Evolutionary conservation across 2,888 invertebrate species (phyloP).

Genomic region (Morinoia aosen): DNA sequence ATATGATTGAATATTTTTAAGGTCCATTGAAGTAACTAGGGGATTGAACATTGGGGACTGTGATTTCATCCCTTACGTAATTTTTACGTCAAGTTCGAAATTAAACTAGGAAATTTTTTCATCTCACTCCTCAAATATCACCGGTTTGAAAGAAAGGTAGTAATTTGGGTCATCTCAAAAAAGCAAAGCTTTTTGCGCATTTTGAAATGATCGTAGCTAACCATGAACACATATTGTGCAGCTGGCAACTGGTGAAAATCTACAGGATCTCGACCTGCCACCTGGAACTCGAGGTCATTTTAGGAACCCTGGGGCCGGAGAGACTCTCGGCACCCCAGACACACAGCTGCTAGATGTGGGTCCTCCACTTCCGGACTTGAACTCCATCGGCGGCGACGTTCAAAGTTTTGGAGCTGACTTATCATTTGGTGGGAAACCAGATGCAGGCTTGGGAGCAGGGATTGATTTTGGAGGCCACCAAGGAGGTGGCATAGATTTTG

Average conservation of each 20-base stretch:
- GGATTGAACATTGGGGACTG: no score
- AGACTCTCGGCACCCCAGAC: background rate
- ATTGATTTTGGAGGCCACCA: background rate
- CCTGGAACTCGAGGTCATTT: conserved; percentile 36
- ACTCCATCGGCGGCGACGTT: conserved; percentile 14
- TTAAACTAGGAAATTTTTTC: background rate
- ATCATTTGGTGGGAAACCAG: background rate
- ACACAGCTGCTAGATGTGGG: conserved; percentile 20
- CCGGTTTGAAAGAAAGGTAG: background rate
- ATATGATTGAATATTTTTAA: no score
- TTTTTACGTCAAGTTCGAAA: background rate
- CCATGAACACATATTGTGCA: background rate
- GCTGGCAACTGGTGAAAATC: background rate
- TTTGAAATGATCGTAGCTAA: background rate
- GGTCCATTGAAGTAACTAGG: no score
- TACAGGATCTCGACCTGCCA: conserved; percentile 26
- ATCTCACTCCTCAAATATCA: background rate
- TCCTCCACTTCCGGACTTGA: background rate
- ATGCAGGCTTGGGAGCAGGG: background rate
- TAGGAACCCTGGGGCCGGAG: background rate
- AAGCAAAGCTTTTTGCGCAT: background rate
- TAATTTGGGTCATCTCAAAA: background rate
- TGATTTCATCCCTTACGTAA: background rate
- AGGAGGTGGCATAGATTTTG: conserved; percentile 4
- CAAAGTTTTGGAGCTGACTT: background rate